Percentiles rank a stretch among this genome's conserved stretches.
Evolutionary conservation across 2,113 vertebrate genomes (phyloP).

Genomic region (Chauna torquata): DNA sequence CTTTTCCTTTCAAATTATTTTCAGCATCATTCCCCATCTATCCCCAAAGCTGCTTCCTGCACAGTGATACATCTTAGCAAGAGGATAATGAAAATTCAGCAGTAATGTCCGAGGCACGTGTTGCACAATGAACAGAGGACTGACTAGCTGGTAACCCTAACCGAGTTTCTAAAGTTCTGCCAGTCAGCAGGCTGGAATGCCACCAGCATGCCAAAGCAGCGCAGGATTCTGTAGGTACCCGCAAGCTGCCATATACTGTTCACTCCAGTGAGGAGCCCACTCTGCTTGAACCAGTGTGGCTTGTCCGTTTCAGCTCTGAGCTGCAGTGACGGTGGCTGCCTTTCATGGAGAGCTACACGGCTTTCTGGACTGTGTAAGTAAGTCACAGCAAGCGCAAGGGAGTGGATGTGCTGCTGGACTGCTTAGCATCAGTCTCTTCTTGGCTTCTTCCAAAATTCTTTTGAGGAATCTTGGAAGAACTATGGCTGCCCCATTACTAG

Average conservation of each 20-base stretch:
- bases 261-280: neutral
- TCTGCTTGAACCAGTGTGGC: neutral
- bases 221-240: neutral
- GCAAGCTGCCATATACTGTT: neutral
- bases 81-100: neutral
- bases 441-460: neutral
- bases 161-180: neutral
- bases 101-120: neutral
- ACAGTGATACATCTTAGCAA: neutral
- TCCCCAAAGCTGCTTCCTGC: constrained; percentile 5
- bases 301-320: neutral
- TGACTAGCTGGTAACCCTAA: neutral
- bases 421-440: neutral
- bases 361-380: neutral
- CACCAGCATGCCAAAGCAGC: neutral
- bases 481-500: neutral
- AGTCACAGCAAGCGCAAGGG: neutral
- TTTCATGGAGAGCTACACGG: neutral
- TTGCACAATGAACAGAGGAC: neutral
- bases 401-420: neutral
- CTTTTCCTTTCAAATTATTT: constrained; percentile 1
- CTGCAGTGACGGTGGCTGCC: neutral
- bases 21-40: neutral
- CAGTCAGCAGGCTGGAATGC: neutral
- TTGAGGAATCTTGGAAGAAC: neutral